Evolutionary conservation across 2,888 invertebrate species (phyloP), one percentile per base, ranked within the genome.

Genomic region (Pachycephus smyrnensis): DNA sequence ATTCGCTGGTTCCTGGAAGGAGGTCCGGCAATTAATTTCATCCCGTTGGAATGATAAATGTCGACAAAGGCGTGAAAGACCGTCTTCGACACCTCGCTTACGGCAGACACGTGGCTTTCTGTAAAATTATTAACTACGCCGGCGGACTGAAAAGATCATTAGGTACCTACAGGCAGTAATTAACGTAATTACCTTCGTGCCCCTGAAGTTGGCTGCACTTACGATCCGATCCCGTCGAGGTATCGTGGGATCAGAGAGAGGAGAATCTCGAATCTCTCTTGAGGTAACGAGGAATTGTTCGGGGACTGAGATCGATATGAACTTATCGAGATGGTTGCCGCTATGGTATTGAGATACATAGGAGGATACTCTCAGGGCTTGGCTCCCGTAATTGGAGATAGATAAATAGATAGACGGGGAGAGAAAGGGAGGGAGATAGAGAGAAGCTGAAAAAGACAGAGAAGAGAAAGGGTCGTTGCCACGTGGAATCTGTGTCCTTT

Each of bases 121-220:
- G 79, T 76, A 82, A 86, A 85, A 79, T 85, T 82, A 86, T 82
- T 84, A 85, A 80, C 82, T 55, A 73, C 74, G 71, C 71, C 76
- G 73, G 81, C 55, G 76, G 79, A 74, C 81, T 77, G 78, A 78
- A 78, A 81, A 77, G 80, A 77, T 81, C 80, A 85, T 83, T 85
- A 83, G 82, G 81, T 82, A 80, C 55, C 55, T 55, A 23, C 77
- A 77, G 75, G 77, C 77, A 73, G 83, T 82, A 85, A 83, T 85
- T 85, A 86, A 81, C 76, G 79, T 84, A 84, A 85, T 86, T 86
- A 85, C 80, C 71, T 55, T 55, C 23, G 55, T 55, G 9, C 23
- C 55, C 55, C 55, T 55, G 55, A 55, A 55, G 55, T 55, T 23
- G 9, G 55, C 23, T 23, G 15, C 23, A 55, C 23, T 55, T 23